Base-by-base conservation (phyloP, 2,797 vertebrate species). In the Chromis chromis region DNA sequence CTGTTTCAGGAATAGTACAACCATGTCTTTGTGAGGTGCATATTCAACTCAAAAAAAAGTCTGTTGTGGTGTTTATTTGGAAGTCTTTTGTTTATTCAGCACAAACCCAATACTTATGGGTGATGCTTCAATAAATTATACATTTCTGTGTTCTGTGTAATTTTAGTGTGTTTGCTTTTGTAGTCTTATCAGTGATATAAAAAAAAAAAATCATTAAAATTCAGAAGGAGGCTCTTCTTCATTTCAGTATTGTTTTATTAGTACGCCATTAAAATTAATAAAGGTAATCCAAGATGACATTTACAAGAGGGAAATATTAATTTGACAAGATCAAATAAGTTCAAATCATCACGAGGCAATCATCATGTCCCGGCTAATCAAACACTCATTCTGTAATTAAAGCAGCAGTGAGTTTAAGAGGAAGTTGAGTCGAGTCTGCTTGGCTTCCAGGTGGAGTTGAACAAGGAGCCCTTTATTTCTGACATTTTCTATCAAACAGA, bases 401-500 rank as follows among this genome's bases (percentile, higher is more conserved):
- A 52, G 6, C 42, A 17, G 13, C 2, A 49, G 36, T 22, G 1
- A 21, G 6, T 22, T 19, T n/a, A 19, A n/a, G 11, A n/a, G 10
- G 6, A 17, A 17, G 19, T 31, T 2, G 24, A 21, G 48, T 4
- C 10, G 28, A 31, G 6, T 48, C 42, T 31, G 6, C 19, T 31
- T 42, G 14, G 14, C 40, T 21, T 1, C 5, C 16, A 22, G 31
- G 22, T 40, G 16, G 14, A 16, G 0, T 59, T 54, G 2, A 50
- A 17, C 16, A 22, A 17, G n/a, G 5, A n/a, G 14, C 2, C 2
- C 7, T 21, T 54, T 70, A 39, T 55, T 42, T 28, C 54, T 72
- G 59, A 76, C 93, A 93, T 36, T 69, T 53, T 0, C 68, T 68
- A 3, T 77, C 12, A 78, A 93, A 94, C 62, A 93, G 71, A 22